phyloP scores from a whole-genome alignment of 2,113 vertebrate species.

The Melanostigma gelatinosum region DNA sequence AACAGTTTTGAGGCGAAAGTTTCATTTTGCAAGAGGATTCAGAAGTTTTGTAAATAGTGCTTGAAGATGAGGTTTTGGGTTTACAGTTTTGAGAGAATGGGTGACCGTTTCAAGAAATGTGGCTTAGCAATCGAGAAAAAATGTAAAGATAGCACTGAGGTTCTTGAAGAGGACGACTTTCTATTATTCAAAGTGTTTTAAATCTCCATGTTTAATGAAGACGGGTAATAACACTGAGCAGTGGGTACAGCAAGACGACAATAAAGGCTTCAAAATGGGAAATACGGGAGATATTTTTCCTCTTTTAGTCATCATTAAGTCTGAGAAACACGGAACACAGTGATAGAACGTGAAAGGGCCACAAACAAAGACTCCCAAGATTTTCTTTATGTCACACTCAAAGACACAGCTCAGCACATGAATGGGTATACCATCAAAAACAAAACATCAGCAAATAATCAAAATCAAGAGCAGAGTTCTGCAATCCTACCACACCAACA shows the following conservation, averaged over 20 bases:
- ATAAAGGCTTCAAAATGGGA: not conserved
- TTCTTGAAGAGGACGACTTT: not conserved
- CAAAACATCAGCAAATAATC: slow-evolving; percentile 22
- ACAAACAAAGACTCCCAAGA: not conserved
- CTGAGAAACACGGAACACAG: slow-evolving; percentile 34
- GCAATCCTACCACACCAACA: no score
- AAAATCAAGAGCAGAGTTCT: slow-evolving; percentile 2
- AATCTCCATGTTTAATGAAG: not conserved
- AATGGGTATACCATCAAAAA: not conserved
- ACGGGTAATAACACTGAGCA: not conserved
- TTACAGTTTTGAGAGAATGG: no score
- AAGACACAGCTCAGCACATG: not conserved
- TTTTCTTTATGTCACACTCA: not conserved
- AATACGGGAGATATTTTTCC: not conserved
- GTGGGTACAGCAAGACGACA: not conserved
- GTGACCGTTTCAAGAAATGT: no score
- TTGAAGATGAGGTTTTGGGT: no score
- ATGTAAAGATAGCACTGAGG: not conserved
- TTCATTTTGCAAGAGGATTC: no score
- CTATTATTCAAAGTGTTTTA: not conserved
- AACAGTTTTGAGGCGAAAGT: no score
- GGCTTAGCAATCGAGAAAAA: no score
- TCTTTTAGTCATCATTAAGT: slow-evolving; percentile 33
- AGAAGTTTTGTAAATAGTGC: no score
- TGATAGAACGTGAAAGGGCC: slow-evolving; percentile 5